phyloP scores from a whole-genome alignment of 2,888 invertebrate species.

The Leucoma salicis region DNA sequence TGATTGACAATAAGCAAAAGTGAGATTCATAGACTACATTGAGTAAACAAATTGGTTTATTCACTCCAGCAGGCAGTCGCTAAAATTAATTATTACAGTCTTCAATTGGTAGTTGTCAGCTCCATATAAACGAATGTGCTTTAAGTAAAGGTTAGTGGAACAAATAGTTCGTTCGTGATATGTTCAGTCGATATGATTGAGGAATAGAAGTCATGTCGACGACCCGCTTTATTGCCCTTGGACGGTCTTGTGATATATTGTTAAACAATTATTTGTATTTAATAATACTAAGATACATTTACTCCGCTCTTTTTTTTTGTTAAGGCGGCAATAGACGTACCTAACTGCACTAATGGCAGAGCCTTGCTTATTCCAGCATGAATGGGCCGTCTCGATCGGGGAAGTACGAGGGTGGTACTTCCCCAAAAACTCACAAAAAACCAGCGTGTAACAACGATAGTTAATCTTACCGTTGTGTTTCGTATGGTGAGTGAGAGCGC shows the following conservation, averaged over 20 bases:
- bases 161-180: conserved; percentile 34
- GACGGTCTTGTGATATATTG: conserved; percentile 13
- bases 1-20: conserved; percentile 38
- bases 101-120: conserved; percentile 67
- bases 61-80: conserved; percentile 43
- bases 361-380: too few relatives aligned
- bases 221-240: conserved; percentile 38
- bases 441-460: too few relatives aligned
- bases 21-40: conserved; percentile 33
- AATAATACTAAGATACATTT: neutral
- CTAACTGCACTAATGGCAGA: too few relatives aligned
- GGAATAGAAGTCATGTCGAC: conserved; percentile 12
- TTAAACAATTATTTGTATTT: neutral
- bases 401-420: too few relatives aligned
- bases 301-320: neutral
- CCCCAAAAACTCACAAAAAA: too few relatives aligned
- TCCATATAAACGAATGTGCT: conserved; percentile 60
- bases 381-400: too few relatives aligned
- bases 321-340: neutral
- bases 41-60: conserved; percentile 47
- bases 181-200: conserved; percentile 21
- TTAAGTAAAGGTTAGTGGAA: conserved; percentile 52
- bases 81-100: conserved; percentile 63
- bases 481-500: too few relatives aligned
- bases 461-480: too few relatives aligned